Base-by-base conservation (phyloP, 2,113 vertebrate genomes). In the Zootoca vivipara region DNA sequence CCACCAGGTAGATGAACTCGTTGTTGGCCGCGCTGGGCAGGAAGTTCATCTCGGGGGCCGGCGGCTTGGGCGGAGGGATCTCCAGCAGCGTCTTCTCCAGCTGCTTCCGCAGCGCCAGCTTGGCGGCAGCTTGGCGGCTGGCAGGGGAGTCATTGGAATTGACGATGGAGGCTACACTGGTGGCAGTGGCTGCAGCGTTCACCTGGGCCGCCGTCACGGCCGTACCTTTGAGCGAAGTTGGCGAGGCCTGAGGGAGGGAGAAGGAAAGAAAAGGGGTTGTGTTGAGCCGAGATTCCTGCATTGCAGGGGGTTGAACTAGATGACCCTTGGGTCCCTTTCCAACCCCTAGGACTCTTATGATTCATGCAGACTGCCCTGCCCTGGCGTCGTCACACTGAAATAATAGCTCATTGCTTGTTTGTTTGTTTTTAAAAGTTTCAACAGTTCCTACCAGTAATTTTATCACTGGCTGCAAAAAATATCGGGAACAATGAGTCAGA, bases 1-100 rank as follows among this genome's bases (percentile, higher is more conserved):
- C 99, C 2, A 99, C 98, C 93, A 99, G 94, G 96, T 99, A 99
- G 93, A 99, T 99, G 88, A 99, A 99, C 95, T 99, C 99, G 4
- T 99, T 99, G 90, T 99, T 99, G 88, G 98, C 99, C 0, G 99
- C 99, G 0, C 99, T 99, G 0, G 99, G 99, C 90, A 99, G 96
- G 94, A 99, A 99, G 92, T 98, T 99, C 96, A 99, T 98, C 93
- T 99, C 98, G 0, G 98, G 98, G 0, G 98, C 98, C 0, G 98
- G 98, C 0, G 99, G 98, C 86, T 99, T 99, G 56, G 99, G 99
- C 0, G 99, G 98, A 8, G 99, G 98, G 82, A 99, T 99, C 95
- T 99, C 99, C 86, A 99, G 90, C 82, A 99, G 96, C 0, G 99
- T 99, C 94, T 99, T 99, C 96, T 99, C 99, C 95, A 99, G 93